Evolutionary conservation across 2,113 vertebrate species (phyloP).

Genomic region (Silurus glanis): DNA sequence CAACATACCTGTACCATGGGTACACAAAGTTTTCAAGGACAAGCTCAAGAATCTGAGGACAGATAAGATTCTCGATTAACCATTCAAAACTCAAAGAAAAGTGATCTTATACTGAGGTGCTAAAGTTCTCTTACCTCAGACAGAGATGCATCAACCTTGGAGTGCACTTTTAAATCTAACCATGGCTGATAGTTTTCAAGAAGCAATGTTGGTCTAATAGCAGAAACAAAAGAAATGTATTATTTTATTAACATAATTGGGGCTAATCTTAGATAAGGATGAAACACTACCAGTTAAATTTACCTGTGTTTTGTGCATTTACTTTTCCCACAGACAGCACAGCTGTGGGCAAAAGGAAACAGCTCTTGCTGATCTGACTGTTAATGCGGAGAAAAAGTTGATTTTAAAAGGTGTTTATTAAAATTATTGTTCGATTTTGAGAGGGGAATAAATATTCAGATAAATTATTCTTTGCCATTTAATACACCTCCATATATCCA

Average conservation of each 20-base stretch:
- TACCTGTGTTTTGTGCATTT: constrained; percentile 96
- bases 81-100: not conserved
- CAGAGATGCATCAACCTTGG: constrained; percentile 92
- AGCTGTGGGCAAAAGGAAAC: constrained; percentile 89
- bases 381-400: constrained; percentile 50
- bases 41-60: constrained; percentile 86
- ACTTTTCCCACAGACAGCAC: constrained; percentile 93
- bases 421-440: not conserved
- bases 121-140: constrained; percentile 82
- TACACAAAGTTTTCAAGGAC: constrained; percentile 97
- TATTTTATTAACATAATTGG: not conserved
- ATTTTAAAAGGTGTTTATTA: not conserved
- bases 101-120: not conserved
- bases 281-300: constrained; percentile 9
- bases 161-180: constrained; percentile 89
- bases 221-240: constrained; percentile 36
- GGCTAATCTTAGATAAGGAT: not conserved
- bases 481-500: not conserved
- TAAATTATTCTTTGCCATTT: not conserved
- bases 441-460: not conserved
- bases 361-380: constrained; percentile 85
- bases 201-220: constrained; percentile 82
- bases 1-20: constrained; percentile 93
- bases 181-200: constrained; percentile 97
- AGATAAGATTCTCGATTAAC: not conserved